Conservation (phyloP, 2,888 invertebrate genomes). For the Leptothorax acervorum region DNA sequence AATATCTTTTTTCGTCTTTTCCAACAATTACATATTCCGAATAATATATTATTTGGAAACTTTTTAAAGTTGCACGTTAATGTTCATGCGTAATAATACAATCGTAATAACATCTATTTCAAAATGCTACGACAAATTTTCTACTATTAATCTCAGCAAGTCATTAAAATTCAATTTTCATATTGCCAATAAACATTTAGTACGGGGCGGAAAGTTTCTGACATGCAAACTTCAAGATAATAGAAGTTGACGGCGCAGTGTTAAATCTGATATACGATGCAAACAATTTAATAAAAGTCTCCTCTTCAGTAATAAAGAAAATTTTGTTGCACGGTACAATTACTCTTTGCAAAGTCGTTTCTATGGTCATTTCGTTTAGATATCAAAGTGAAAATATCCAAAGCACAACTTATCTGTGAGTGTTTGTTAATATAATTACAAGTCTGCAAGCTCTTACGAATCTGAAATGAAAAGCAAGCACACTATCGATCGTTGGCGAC, state of each 20-base stretch:
- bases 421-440: conserved; percentile 24
- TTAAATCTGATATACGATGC: conserved; percentile 29
- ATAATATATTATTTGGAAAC: neutral
- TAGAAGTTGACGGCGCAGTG: conserved; percentile 2
- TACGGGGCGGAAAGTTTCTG: neutral
- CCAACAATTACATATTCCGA: neutral
- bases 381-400: conserved; percentile 39
- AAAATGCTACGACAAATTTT: conserved; percentile 20
- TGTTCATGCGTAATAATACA: neutral
- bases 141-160: neutral
- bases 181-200: conserved; percentile 24
- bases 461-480: neutral
- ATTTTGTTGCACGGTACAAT: conserved; percentile 1
- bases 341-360: conserved; percentile 38
- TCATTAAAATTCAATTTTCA: conserved; percentile 22
- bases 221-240: conserved; percentile 19
- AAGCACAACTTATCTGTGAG: conserved; percentile 24
- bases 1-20: neutral
- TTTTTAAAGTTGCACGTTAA: neutral
- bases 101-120: neutral
- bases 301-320: conserved; percentile 8
- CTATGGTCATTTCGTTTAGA: conserved; percentile 13
- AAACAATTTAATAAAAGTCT: conserved; percentile 40
- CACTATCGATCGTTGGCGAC: neutral
- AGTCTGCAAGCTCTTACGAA: conserved; percentile 7